A percentile compares a stretch with the other conserved stretches of the same genome.
phyloP scores from a whole-genome alignment of 2,888 invertebrate species.

The Habroteleia sp. region DNA sequence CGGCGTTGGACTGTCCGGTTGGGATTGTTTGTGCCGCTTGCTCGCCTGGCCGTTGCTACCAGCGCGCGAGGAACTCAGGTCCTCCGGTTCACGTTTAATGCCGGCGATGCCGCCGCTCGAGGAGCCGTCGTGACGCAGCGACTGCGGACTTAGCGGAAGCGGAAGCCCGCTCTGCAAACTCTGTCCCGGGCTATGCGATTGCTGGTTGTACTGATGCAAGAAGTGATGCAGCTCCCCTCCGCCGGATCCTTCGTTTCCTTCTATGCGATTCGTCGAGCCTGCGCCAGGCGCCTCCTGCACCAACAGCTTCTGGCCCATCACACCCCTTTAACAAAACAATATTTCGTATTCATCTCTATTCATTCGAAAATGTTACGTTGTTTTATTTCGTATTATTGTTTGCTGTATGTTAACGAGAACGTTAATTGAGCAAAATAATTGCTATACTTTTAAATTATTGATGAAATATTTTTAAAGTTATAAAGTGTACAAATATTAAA shows the following conservation, averaged over 20 bases:
- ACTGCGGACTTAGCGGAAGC: conserved; percentile 78
- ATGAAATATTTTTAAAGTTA: too few relatives aligned
- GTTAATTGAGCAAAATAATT: too few relatives aligned
- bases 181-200: conserved; percentile 81
- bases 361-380: conserved; percentile 34
- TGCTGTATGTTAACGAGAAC: too few relatives aligned
- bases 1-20: conserved; percentile 79
- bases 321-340: conserved; percentile 75
- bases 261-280: conserved; percentile 76
- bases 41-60: conserved; percentile 65
- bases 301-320: conserved; percentile 80
- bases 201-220: conserved; percentile 80
- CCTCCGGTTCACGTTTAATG: conserved; percentile 91
- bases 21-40: conserved; percentile 77
- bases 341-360: conserved; percentile 44
- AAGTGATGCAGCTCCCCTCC: conserved; percentile 81
- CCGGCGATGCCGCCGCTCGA: conserved; percentile 75
- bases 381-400: too few relatives aligned
- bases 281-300: conserved; percentile 78
- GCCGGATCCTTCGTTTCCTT: conserved; percentile 81
- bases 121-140: conserved; percentile 76
- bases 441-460: too few relatives aligned
- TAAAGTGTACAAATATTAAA: too few relatives aligned
- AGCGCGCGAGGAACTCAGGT: conserved; percentile 84
- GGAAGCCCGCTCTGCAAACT: conserved; percentile 81